Evolutionary conservation across 2,888 invertebrate genomes (phyloP), one percentile per base, ranked within the genome.

Genomic region (Eristalinus sepulchralis): DNA sequence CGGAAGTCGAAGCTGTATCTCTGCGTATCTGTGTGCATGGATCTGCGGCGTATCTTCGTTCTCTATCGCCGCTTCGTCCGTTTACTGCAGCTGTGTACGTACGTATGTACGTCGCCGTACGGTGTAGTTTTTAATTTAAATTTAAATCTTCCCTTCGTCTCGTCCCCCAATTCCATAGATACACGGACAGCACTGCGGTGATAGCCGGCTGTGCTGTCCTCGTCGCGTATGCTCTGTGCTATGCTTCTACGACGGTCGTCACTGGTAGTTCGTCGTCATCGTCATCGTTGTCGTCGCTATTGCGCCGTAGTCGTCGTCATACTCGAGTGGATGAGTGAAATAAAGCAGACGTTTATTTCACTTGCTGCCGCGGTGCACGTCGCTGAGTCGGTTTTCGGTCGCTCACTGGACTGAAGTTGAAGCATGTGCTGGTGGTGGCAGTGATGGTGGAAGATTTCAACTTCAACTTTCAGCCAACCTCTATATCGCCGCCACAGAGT

Each of bases 61-160:
- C 22, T 67, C 66, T 72, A 27, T 22, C 64, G 53, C 72, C n/a
- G n/a, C n/a, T n/a, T n/a, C n/a, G n/a, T n/a, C n/a, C n/a, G n/a
- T n/a, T n/a, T n/a, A n/a, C n/a, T n/a, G n/a, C n/a, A n/a, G n/a
- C n/a, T n/a, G n/a, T n/a, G n/a, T n/a, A n/a, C n/a, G n/a, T n/a
- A n/a, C n/a, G n/a, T n/a, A n/a, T n/a, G n/a, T n/a, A n/a, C n/a
- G n/a, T n/a, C n/a, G n/a, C n/a, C 34, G 63, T 33, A 4, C 17
- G 8, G 68, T 68, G 75, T 81, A 81, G 81, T 81, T 81, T 81
- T 81, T 81, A 81, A 81, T 81, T 81, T 81, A 81, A 81, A 81
- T 81, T 81, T 75, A 81, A 81, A 70, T 81, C 68, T 75, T 64
- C 81, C 75, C 81, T 64, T 62, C 31, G 39, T 64, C 68, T 57